phyloP scores from a whole-genome alignment of 2,888 invertebrate genomes.

The Vesta saturnalis region DNA sequence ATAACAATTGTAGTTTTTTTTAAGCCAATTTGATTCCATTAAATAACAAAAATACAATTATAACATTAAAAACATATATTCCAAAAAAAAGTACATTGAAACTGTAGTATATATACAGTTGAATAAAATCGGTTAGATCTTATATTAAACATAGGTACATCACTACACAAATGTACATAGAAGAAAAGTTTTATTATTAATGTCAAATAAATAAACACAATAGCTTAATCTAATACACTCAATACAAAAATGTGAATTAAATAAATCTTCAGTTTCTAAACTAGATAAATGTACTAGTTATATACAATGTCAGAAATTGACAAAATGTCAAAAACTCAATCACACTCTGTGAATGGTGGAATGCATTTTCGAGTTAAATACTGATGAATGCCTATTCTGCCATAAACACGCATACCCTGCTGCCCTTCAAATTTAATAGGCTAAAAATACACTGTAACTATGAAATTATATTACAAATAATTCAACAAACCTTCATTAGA shows the following conservation, averaged over 20 bases:
- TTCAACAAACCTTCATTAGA: conserved; percentile 35
- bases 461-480: neutral
- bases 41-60: too few relatives aligned
- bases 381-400: conserved; percentile 4
- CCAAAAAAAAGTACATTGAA: too few relatives aligned
- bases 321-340: conserved; percentile 8
- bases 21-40: too few relatives aligned
- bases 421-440: neutral
- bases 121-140: too few relatives aligned
- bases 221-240: conserved; percentile 10
- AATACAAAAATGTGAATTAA: conserved; percentile 2
- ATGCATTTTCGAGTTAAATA: conserved; percentile 11
- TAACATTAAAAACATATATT: too few relatives aligned
- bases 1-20: too few relatives aligned
- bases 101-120: too few relatives aligned
- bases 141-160: neutral
- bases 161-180: neutral
- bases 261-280: conserved; percentile 2
- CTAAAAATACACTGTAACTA: neutral
- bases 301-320: conserved; percentile 4
- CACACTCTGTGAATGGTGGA: conserved; percentile 14
- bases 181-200: neutral
- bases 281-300: conserved; percentile 6
- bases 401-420: too few relatives aligned
- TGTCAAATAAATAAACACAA: conserved; percentile 1